These are phyloP conservation scores for Stenodema calcarata DNA, from an alignment of 2,888 invertebrate species.

Conservation along the genomic window DNA sequence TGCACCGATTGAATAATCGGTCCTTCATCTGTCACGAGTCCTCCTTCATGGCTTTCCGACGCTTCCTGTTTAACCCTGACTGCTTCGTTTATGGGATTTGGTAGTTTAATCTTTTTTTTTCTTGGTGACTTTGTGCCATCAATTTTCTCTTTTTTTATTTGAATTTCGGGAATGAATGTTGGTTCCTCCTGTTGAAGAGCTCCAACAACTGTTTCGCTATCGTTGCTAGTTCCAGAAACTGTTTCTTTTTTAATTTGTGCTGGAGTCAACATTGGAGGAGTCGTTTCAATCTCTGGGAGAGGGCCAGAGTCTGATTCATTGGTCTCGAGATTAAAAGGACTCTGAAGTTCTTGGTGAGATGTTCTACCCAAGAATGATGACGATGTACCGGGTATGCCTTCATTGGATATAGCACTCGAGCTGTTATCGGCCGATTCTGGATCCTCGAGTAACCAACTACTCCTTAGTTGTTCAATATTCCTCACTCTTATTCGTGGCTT, in stretches of 20 bases:
- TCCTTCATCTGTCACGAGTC: not conserved
- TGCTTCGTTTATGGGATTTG: not conserved
- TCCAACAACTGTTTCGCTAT: not conserved
- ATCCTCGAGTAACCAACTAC: not conserved
- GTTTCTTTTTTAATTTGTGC: conserved; percentile 22
- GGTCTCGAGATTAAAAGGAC: not conserved
- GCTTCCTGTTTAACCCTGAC: not conserved
- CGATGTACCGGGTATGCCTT: not conserved
- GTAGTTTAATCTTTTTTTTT: not conserved
- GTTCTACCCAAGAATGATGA: not conserved
- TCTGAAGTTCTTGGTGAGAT: not conserved
- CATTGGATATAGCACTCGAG: not conserved
- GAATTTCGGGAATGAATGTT: not conserved
- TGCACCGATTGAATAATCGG: not conserved
- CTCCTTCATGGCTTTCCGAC: not conserved
- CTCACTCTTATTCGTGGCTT: conserved; percentile 29
- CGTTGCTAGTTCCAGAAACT: not conserved
- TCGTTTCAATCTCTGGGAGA: not conserved
- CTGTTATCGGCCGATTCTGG: not conserved
- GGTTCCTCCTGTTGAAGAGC: not conserved
- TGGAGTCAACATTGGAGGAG: not conserved
- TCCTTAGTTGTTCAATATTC: not conserved
- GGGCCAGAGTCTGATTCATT: not conserved
- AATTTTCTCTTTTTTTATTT: not conserved
- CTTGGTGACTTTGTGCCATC: not conserved